Evolutionary conservation across 2,888 invertebrate genomes (phyloP).

Genomic region (Luperina nickerlii): DNA sequence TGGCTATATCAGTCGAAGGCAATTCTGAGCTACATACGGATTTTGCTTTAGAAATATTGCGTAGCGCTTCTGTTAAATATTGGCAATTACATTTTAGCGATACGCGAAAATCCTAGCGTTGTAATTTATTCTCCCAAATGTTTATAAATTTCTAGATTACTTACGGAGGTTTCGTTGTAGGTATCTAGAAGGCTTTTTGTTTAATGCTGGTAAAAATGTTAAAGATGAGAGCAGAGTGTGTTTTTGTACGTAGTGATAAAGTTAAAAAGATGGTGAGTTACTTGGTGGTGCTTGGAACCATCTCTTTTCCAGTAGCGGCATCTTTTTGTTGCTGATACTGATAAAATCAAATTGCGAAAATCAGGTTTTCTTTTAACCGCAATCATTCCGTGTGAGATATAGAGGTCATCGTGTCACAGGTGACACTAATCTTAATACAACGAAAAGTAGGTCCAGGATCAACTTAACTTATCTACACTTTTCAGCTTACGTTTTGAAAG

Average conservation of each 20-base stretch:
- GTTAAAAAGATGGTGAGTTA: background rate
- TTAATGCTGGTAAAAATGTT: constrained; percentile 23
- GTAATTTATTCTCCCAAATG: constrained; percentile 66
- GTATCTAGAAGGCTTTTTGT: constrained; percentile 48
- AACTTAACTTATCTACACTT: background rate
- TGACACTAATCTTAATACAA: constrained; percentile 19
- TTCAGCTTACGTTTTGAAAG: background rate
- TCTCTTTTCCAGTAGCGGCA: constrained; percentile 32
- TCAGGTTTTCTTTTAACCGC: constrained; percentile 36
- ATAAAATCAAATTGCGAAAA: constrained; percentile 40
- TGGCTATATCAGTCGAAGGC: constrained; percentile 58
- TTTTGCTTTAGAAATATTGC: constrained; percentile 68
- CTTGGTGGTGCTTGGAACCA: constrained; percentile 1
- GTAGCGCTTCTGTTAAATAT: constrained; percentile 67
- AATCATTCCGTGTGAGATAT: background rate
- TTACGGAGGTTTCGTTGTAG: constrained; percentile 50
- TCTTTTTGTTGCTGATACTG: constrained; percentile 28
- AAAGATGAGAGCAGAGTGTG: background rate
- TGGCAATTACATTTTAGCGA: constrained; percentile 71
- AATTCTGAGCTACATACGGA: constrained; percentile 63
- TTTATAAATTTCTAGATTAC: constrained; percentile 67
- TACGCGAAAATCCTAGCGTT: constrained; percentile 66
- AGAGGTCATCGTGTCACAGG: constrained; percentile 11
- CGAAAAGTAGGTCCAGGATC: background rate
- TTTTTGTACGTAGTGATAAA: background rate